Base-by-base conservation (phyloP, 2,113 vertebrate genomes). In the Rhinichthys klamathensis region DNA sequence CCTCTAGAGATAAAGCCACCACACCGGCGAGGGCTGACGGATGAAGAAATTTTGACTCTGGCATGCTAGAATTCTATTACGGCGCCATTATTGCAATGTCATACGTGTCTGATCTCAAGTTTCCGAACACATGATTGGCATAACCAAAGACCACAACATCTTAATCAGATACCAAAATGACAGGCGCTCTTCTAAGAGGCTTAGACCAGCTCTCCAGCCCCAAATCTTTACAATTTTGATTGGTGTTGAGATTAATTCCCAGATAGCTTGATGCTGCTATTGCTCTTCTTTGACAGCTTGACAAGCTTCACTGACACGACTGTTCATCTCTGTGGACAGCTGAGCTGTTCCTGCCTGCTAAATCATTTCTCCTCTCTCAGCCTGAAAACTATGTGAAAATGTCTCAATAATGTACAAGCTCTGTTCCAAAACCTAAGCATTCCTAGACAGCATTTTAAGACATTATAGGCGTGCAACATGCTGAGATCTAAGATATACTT, bases 241-340 rank as follows among this genome's bases (percentile, higher is more conserved):
- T 63, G n/a, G 56, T 41, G 75, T 44, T 80, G 35, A 30, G 41
- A 80, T 80, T 67, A 80, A 46, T 67, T 80, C 38, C 67, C 25
- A 67, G 79, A 80, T 65, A 65, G 41, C 25, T 32, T 41, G 56
- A 80, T 65, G n/a, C 74, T 32, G 74, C 49, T n/a, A 77, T 44
- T 65, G 60, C 25, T 49, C 38, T 65, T 65, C 38, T 65, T 67
- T 27, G 79, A 65, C 38, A 61, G 60, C n/a, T 65, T 80, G 60
- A 77, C 74, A 61, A 80, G 60, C n/a, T 61, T 65, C 41, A 46
- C 25, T 49, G 79, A 63, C 79, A 49, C 0, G 16, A 38, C 79
- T 46, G 60, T 49, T 80, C 73, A 83, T 88, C 74, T 73, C 84
- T 70, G 13, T 74, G 69, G 75, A 83, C 54, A 21, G 80, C 80